Evolutionary conservation across 2,113 vertebrate species (phyloP), one percentile per base, ranked within the genome.

Genomic region (Meleagris gallopavo): DNA sequence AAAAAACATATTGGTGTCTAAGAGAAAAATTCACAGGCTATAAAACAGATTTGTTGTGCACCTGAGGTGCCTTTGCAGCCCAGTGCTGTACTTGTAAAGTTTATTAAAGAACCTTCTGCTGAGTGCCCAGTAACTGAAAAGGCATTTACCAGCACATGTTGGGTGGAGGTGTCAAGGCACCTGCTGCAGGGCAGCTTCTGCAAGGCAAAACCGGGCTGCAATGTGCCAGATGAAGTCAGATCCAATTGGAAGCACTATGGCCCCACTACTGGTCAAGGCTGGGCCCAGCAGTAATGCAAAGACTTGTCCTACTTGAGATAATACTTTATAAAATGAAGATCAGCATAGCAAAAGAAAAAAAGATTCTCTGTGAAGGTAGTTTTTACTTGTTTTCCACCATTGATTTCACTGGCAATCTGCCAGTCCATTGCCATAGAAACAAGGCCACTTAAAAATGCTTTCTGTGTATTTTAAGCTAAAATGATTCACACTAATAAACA

Each of bases 291-390:
- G 38, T 54, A 74, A 40, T 72, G 15, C 18, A 91, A 69, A 86
- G 83, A 38, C 24, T 29, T 54, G 10, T 55, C 17, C n/a, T 71
- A 12, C 14, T 73, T 88, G 67, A 88, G 80, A 80, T 66, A 72
- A 52, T 15, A 32, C 86, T 72, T 93, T 92, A 16, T 46, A 55
- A 95, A 89, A 83, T 93, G 15, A 34, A 66, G 86, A 66, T 46
- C 79, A 82, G 16, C 38, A 22, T 72, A 94, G 46, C 6, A 82
- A 75, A 50, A 80, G n/a, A 87, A 85, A 66, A 85, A 96, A 95
- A 74, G 11, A 3, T 58, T 75, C 22, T 46, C 4, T 75, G 11
- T 75, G 54, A 88, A 84, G 54, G 80, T 67, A 46, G 11, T 25
- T 50, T 87, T 54, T 54, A 57, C 83, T 83, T 29, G 32, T 86